phyloP scores from a whole-genome alignment of 2,797 vertebrate genomes.

The Chrosomus eos region DNA sequence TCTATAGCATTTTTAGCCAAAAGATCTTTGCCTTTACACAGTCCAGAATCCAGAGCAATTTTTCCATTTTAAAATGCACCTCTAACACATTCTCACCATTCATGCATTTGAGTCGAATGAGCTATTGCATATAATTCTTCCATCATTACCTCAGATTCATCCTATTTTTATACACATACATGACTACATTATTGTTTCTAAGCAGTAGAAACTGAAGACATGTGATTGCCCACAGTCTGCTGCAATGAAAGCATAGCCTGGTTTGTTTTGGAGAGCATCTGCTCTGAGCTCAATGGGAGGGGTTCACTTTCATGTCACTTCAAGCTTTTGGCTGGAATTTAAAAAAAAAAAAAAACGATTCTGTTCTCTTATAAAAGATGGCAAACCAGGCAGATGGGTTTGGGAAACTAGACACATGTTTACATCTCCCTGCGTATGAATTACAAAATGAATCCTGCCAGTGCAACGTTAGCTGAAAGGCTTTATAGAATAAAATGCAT shows the following conservation, averaged over 20 bases:
- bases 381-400: conserved; percentile 2
- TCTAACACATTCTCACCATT: not conserved
- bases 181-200: not conserved
- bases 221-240: conserved; percentile 19
- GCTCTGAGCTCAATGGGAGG: conserved; percentile 48
- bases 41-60: not conserved
- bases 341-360: not conserved
- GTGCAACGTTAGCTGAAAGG: not conserved
- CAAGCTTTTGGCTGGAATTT: not conserved
- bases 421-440: not conserved
- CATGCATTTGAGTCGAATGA: not conserved
- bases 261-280: conserved; percentile 60
- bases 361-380: conserved; percentile 43
- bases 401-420: conserved; percentile 5
- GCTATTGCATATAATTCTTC: not conserved
- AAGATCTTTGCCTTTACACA: not conserved
- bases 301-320: conserved; percentile 48
- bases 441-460: not conserved
- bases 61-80: not conserved
- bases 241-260: conserved; percentile 18
- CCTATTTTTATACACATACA: conserved; percentile 8
- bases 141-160: not conserved
- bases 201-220: conserved; percentile 24
- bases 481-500: not conserved
- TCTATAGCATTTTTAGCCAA: not conserved